phyloP scores from a whole-genome alignment of 1,140 invertebrate genomes.

The Drosophila subobscura region DNA sequence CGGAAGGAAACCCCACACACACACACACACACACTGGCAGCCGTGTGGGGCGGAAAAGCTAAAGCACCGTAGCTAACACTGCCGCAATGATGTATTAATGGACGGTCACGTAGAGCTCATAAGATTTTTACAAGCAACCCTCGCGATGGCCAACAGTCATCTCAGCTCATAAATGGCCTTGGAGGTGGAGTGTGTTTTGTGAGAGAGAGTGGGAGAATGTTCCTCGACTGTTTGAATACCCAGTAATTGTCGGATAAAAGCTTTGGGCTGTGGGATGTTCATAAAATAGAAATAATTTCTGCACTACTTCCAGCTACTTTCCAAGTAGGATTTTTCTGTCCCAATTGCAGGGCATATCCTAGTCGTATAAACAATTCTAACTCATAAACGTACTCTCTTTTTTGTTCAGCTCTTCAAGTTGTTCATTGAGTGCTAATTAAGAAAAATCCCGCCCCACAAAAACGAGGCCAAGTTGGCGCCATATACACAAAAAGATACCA shows the following conservation, averaged over 20 bases:
- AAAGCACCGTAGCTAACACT: conserved; percentile 39
- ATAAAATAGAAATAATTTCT: too few species aligned
- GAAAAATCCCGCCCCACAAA: conserved; percentile 66
- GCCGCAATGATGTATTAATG: conserved; percentile 77
- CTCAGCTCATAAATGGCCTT: conserved; percentile 40
- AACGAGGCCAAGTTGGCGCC: conserved; percentile 80
- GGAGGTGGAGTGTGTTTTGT: conserved; percentile 26
- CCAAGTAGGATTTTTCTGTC: too few species aligned
- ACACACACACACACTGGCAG: neutral
- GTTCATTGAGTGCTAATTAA: conserved; percentile 78
- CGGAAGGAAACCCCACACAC: conserved; percentile 2
- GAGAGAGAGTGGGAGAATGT: conserved; percentile 17
- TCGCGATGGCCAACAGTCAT: conserved; percentile 27
- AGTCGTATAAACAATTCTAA: too few species aligned
- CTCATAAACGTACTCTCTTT: neutral
- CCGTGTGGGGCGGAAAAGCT: neutral
- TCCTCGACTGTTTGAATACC: conserved; percentile 31
- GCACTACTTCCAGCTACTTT: too few species aligned
- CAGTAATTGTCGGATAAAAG: neutral
- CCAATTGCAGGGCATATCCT: too few species aligned
- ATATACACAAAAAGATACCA: conserved; percentile 51
- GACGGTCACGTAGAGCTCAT: conserved; percentile 70
- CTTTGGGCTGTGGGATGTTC: too few species aligned
- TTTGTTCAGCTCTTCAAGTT: conserved; percentile 51
- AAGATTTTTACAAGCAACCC: conserved; percentile 77